Conservation (phyloP, 2,888 invertebrate genomes). For the Griposia aprilina region DNA sequence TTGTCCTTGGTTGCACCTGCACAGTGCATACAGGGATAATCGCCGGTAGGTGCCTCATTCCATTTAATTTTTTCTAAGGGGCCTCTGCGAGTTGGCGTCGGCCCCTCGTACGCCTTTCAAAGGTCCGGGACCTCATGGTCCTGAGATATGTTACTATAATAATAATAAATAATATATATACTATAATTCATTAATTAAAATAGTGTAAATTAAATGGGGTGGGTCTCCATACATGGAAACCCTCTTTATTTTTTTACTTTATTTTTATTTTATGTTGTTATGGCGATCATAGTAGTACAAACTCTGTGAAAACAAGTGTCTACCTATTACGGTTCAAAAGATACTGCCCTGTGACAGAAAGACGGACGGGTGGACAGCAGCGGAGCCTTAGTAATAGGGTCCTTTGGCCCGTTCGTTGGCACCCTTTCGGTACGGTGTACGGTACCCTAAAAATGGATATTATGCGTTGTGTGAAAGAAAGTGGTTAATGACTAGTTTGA, state of each 20-base stretch:
- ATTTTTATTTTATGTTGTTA: background rate
- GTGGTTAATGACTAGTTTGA: conserved; percentile 4
- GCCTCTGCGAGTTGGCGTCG: too few relatives aligned
- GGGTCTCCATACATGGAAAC: background rate
- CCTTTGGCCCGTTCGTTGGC: too few relatives aligned
- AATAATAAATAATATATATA: too few relatives aligned
- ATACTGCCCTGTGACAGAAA: background rate
- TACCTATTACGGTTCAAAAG: background rate
- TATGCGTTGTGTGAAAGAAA: conserved; percentile 21
- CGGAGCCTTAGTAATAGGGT: background rate
- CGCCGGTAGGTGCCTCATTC: too few relatives aligned
- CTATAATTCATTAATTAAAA: too few relatives aligned
- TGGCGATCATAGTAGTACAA: background rate
- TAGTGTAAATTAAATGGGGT: too few relatives aligned
- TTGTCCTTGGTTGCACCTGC: too few relatives aligned
- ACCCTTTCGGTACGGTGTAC: background rate
- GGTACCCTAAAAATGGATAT: background rate
- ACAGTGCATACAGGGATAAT: too few relatives aligned
- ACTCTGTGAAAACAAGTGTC: background rate
- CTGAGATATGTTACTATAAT: too few relatives aligned
- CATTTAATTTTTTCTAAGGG: too few relatives aligned
- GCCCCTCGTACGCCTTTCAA: too few relatives aligned
- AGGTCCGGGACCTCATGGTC: too few relatives aligned
- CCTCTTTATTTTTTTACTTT: background rate
- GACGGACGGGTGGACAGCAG: background rate